Base-by-base conservation (phyloP, 2,888 invertebrate genomes). In the Diaperis boleti region DNA sequence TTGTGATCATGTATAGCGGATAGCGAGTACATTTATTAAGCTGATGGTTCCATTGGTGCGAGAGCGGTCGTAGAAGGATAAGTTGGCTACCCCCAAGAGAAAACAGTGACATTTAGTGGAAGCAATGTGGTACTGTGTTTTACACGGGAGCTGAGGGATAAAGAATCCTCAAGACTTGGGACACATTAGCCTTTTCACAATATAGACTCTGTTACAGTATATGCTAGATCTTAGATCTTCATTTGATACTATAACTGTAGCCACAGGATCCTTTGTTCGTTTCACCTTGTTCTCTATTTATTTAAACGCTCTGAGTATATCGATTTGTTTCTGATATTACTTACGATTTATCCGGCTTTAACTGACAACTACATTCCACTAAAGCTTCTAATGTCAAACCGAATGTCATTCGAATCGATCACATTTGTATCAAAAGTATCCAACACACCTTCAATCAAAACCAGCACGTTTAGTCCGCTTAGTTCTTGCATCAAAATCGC, bases 121-220 rank as follows among this genome's bases (percentile, higher is more conserved):
- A 59, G 62, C 65, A 63, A 65, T 63, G 63, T 60, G 61, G 62
- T 64, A 62, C 62, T 64, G 60, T 66, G 62, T 66, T 66, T 66
- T 66, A 66, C 66, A 66, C 59, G 61, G 55, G 59, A 64, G 61
- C 59, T 29, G 59, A 57, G 57, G 61, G 61, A 66, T 66, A 66
- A 66, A 64, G 61, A 64, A 66, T 66, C 50, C 64, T 59, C 60
- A 57, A 66, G 59, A 64, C 64, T 60, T 66, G 65, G 65, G 65
- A 65, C 65, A 66, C 66, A 66, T 64, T 66, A 60, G 63, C 64
- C 64, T 60, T 66, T 64, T 64, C 59, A 66, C 64, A 57, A 66
- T 66, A 62, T 64, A 66, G 60, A 62, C 62, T 54, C 57, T 62
- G 37, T 65, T 62, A 59, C 62, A 52, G 62, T 57, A 64, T 54